Base-by-base conservation (phyloP, 1,140 invertebrate genomes). In the Tetragonula clypearis region DNA sequence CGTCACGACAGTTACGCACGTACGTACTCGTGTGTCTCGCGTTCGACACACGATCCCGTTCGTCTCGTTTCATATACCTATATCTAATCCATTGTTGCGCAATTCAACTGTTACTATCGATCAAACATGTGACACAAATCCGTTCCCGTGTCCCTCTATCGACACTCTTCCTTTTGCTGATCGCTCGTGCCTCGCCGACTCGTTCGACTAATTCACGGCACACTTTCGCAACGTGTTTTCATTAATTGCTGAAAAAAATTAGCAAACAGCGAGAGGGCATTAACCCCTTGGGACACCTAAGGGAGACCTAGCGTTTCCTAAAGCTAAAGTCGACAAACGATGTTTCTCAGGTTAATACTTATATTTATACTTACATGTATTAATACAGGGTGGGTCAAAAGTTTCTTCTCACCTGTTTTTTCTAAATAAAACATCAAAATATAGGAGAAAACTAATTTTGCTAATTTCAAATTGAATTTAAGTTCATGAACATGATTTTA, bases 21-120 rank as follows among this genome's bases (percentile, higher is more conserved):
- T 49, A 49, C 56, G 4, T 62, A 49, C 78, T 68, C 62, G 62
- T 79, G 35, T 79, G 53, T 69, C 35, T 2, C 15, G n/a, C 23
- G 35, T 65, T 49, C 17, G 78, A 79, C 21, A 79, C 65, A 35
- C 56, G 78, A 79, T 79, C 78, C 30, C 49, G 19, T 4, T 41
- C 14, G 56, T 76, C 30, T 65, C 58, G 58, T 49, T 55, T 56
- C n/a, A 62, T 14, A 23, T 35, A 19, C 19, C n/a, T 66, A 66
- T 53, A 30, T 56, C 17, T 55, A 55, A 68, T 56, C 78, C 35
- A 69, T 55, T 26, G 53, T 79, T 79, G 66, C 65, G 78, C 66
- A 79, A 79, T 55, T 15, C 21, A 21, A 21, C 11, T 66, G 2
- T 79, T 30, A 56, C 69, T 69, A 55, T 53, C 49, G 77, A 77